Evolutionary conservation across 2,888 invertebrate species (phyloP).

Genomic region (Protonemura montana): DNA sequence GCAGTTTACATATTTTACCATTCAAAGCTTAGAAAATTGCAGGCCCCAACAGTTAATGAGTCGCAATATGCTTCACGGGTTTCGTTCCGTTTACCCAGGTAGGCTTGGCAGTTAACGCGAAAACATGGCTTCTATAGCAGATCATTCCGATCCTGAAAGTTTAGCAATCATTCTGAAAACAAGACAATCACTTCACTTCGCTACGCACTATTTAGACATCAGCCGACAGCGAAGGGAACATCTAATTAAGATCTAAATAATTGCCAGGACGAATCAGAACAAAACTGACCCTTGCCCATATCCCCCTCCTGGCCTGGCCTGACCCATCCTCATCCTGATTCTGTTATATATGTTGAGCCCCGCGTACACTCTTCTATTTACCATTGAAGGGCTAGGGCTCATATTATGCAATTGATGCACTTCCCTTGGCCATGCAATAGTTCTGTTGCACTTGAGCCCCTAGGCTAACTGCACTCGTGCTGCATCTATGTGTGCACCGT

Average conservation of each 20-base stretch:
- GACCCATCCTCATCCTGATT: not conserved
- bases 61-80: too few relatives aligned
- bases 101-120: too few relatives aligned
- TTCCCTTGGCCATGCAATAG: conserved; percentile 5
- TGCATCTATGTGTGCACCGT: not conserved
- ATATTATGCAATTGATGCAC: conserved; percentile 12
- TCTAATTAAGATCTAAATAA: not conserved
- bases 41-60: too few relatives aligned
- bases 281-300: not conserved
- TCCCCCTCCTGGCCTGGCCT: not conserved
- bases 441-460: conserved; percentile 12
- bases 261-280: not conserved
- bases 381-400: not conserved
- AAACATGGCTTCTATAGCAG: not conserved
- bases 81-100: too few relatives aligned
- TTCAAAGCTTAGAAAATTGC: too few relatives aligned
- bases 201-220: not conserved
- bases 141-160: not conserved
- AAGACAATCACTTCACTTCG: not conserved
- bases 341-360: not conserved
- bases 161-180: not conserved
- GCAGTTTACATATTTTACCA: too few relatives aligned
- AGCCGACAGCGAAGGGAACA: not conserved
- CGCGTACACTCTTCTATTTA: not conserved
- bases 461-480: not conserved